phyloP scores from a whole-genome alignment of 1,140 invertebrate genomes.

The Lepidurus packardi region DNA sequence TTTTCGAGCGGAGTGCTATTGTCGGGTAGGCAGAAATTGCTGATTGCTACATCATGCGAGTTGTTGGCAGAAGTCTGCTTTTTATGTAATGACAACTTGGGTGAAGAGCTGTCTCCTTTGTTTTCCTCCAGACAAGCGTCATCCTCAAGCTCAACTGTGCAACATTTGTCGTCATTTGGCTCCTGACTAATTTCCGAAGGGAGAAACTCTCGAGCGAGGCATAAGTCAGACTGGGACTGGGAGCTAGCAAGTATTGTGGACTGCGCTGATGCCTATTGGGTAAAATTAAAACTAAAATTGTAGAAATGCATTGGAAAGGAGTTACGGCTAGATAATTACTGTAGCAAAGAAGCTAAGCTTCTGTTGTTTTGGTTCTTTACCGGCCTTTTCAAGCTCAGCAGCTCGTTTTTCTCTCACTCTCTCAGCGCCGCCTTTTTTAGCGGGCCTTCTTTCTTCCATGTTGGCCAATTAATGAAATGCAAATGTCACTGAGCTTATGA shows the following conservation, averaged over 20 bases:
- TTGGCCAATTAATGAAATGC: not conserved
- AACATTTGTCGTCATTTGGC: not conserved
- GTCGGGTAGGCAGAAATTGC: not conserved
- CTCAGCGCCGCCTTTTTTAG: not conserved
- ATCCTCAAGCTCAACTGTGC: not conserved
- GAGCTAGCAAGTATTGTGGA: not conserved
- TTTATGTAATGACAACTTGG: not conserved
- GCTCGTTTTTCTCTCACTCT: too few species aligned
- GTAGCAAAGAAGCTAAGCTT: not conserved
- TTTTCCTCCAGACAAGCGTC: not conserved
- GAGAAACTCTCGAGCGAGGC: not conserved
- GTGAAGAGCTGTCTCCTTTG: not conserved
- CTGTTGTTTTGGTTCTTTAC: not conserved
- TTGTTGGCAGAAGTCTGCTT: not conserved
- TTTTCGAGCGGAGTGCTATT: not conserved
- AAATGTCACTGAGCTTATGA: not conserved
- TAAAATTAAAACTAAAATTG: not conserved
- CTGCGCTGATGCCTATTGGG: not conserved
- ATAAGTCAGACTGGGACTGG: not conserved
- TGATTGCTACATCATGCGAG: not conserved
- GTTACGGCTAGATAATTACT: not conserved
- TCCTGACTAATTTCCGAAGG: not conserved
- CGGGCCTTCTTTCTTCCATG: not conserved
- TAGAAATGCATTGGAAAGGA: not conserved
- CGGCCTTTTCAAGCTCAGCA: not conserved